Evolutionary conservation across 2,113 vertebrate species (phyloP).

Genomic region (Tetraodon nigroviridis): DNA sequence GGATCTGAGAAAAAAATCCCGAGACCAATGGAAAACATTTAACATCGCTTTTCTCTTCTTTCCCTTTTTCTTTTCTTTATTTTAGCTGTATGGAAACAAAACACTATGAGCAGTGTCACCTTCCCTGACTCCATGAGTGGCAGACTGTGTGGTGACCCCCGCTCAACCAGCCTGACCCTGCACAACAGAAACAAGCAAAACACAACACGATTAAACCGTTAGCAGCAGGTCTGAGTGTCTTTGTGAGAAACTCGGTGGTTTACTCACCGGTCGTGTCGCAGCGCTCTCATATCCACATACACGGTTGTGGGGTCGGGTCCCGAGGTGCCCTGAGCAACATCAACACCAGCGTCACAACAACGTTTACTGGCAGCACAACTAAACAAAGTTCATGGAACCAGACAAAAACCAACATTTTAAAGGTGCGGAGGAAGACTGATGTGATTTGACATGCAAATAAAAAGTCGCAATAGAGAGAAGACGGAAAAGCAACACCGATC

Average conservation of each 20-base stretch:
- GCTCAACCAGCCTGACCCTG: constrained; percentile 92
- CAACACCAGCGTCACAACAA: neutral
- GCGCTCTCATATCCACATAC: constrained; percentile 94
- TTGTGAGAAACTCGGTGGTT: neutral
- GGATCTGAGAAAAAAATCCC: constrained; percentile 74
- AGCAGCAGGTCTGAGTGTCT: neutral
- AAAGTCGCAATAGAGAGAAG: neutral
- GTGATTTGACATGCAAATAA: constrained; percentile 30
- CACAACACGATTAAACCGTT: neutral
- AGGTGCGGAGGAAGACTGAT: neutral
- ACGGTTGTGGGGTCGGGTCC: constrained; percentile 98
- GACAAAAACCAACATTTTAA: neutral
- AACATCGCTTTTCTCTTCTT: no score
- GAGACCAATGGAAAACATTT: neutral
- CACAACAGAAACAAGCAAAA: constrained; percentile 1
- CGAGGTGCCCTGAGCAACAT: constrained; percentile 86
- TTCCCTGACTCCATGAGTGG: constrained; percentile 98
- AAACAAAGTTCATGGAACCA: neutral
- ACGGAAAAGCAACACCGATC: neutral
- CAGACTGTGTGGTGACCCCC: constrained; percentile 95
- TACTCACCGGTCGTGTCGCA: constrained; percentile 90
- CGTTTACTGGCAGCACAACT: neutral
- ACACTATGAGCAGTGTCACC: constrained; percentile 61
- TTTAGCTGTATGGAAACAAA: no score
- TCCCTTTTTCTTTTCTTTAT: no score